Conservation (phyloP, 2,888 invertebrate species). For the Acronicta psi region DNA sequence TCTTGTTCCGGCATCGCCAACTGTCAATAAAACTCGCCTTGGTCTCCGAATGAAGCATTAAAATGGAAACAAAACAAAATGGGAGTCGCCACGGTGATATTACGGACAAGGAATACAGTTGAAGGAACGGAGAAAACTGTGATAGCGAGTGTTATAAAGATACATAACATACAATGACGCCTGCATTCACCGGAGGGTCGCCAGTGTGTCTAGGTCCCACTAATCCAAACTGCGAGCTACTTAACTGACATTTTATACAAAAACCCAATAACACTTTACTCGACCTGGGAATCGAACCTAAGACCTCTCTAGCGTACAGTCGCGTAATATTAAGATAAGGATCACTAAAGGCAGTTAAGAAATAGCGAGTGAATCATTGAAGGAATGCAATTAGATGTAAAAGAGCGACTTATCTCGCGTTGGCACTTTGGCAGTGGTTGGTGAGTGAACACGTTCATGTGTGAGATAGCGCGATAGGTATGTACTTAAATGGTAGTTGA, state of each 20-base stretch:
- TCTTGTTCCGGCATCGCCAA: constrained; percentile 53
- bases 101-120: constrained; percentile 22
- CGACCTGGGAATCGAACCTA: no score
- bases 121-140: constrained; percentile 23
- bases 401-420: constrained; percentile 43
- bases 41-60: constrained; percentile 41
- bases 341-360: no score
- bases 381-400: constrained; percentile 45
- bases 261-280: no score
- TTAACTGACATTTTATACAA: no score
- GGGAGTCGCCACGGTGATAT: constrained; percentile 19
- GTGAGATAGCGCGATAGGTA: no score
- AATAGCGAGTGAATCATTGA: no score
- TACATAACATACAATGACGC: no score
- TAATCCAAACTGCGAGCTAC: no score
- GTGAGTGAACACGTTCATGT: constrained; percentile 25
- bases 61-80: constrained; percentile 50
- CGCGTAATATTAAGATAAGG: no score
- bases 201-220: no score
- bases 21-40: constrained; percentile 55
- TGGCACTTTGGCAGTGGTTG: constrained; percentile 20
- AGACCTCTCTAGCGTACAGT: no score
- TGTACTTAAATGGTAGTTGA: constrained; percentile 22
- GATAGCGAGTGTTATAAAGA: constrained; percentile 40
- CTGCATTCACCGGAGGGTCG: no score